phyloP scores from a whole-genome alignment of 2,797 vertebrate species.

The Petrocephalus schoutedeni region DNA sequence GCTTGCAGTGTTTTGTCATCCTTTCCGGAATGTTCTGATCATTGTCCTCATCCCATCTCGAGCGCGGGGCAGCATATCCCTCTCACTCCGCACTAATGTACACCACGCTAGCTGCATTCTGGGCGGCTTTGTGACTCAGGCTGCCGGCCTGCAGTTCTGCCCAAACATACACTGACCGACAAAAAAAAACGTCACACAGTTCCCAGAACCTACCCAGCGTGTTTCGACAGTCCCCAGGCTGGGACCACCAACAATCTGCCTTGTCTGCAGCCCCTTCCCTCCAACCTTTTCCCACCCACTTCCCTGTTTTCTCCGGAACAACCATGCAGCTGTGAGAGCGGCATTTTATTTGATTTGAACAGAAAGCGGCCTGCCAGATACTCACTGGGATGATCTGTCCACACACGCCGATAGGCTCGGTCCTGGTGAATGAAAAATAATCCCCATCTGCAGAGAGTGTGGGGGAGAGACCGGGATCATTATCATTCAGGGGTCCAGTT shows the following conservation, averaged over 20 bases:
- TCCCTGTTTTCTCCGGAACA: slow-evolving; percentile 52
- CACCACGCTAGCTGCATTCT: neutral
- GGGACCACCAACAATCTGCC: slow-evolving; percentile 19
- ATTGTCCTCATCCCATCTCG: neutral
- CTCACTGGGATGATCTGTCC: slow-evolving; percentile 99
- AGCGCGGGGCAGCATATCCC: neutral
- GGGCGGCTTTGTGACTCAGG: neutral
- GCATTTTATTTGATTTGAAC: slow-evolving; percentile 56
- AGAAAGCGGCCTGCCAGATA: slow-evolving; percentile 67
- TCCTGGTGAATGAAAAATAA: slow-evolving; percentile 94
- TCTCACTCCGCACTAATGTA: neutral
- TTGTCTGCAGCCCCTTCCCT: neutral
- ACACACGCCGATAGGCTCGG: slow-evolving; percentile 96
- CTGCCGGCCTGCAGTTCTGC: slow-evolving; percentile 44
- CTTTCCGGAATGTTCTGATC: slow-evolving; percentile 7
- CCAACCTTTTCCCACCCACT: slow-evolving; percentile 11
- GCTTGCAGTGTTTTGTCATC: slow-evolving; percentile 1
- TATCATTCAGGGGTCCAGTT: slow-evolving; percentile 50
- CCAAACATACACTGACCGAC: slow-evolving; percentile 49
- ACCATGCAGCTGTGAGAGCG: slow-evolving; percentile 53
- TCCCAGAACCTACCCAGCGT: slow-evolving; percentile 51
- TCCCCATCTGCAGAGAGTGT: slow-evolving; percentile 78
- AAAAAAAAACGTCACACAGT: slow-evolving; percentile 41
- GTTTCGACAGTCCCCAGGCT: slow-evolving; percentile 55
- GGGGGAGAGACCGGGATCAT: slow-evolving; percentile 41